Percentiles rank a stretch among this genome's conserved stretches.
These are phyloP conservation scores for Morpho achilles DNA, from an alignment of 2,888 invertebrate species.

Conservation along the genomic window DNA sequence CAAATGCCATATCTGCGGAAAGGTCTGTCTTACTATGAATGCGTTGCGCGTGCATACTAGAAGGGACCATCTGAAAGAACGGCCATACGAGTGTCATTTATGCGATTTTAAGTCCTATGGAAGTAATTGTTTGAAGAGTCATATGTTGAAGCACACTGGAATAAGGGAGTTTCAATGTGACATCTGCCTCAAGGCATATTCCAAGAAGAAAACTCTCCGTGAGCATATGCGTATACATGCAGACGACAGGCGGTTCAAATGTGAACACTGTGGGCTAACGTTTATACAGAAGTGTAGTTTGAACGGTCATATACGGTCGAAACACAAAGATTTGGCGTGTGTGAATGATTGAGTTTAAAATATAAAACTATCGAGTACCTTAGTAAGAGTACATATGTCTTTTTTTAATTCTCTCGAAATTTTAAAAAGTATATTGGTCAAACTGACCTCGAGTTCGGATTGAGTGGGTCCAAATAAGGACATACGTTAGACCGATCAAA, in stretches of 20 bases:
- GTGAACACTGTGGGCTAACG: conserved; percentile 29
- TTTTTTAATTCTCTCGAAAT: background rate
- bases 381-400: background rate
- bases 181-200: conserved; percentile 43
- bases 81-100: conserved; percentile 32
- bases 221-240: conserved; percentile 34
- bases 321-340: conserved; percentile 22
- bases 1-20: conserved; percentile 38
- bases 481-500: too few species aligned
- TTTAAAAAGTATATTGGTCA: background rate
- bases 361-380: background rate
- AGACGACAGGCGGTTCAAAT: conserved; percentile 31
- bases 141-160: conserved; percentile 49
- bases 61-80: conserved; percentile 29
- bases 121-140: conserved; percentile 44
- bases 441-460: too few species aligned
- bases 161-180: conserved; percentile 40
- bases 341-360: background rate
- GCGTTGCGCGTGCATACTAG: conserved; percentile 34
- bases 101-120: conserved; percentile 36
- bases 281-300: conserved; percentile 35
- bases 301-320: conserved; percentile 31
- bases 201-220: conserved; percentile 30
- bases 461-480: too few species aligned
- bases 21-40: conserved; percentile 44